Evolutionary conservation across 2,888 invertebrate genomes (phyloP), one percentile per base, ranked within the genome.

Genomic region (Dichetophora obliterata): DNA sequence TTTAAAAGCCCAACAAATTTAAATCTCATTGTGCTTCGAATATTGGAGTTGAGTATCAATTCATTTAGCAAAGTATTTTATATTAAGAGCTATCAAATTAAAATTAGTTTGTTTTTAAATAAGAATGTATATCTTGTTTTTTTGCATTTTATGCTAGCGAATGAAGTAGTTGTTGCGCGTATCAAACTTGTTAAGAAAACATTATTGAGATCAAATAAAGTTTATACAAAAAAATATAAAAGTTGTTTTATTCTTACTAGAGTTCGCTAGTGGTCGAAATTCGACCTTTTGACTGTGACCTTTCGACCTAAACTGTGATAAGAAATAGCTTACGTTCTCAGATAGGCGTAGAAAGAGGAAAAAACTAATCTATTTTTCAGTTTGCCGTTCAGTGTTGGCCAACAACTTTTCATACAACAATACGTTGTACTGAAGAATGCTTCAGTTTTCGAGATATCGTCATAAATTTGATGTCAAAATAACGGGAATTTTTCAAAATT

Each of bases 171-270:
- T 63, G 48, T 50, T 52, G 31, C 31, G 71, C 52, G 63, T 31
- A 50, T 73, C 50, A 82, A 81, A 85, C 83, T 85, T 85, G 85
- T 85, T 85, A 83, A 83, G 82, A 77, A 82, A 83, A 84, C 37
- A 83, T 83, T 82, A 85, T 81, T 79, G 81, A 82, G 80, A 84
- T 82, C 82, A 81, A 85, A 85, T 85, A 83, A 85, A 85, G 63
- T 73, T 73, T 73, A 73, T 73, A 73, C 24, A 57, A 37, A 59
- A 34, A 71, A 22, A 59, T 24, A 19, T 6, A 59, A 27, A 24
- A 19, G 1, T 3, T 6, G 24, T 59, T 27, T 59, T 24, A 24
- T 59, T 19, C 11, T 24, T 9, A n/a, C n/a, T n/a, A n/a, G n/a
- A n/a, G n/a, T n/a, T n/a, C n/a, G n/a, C n/a, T n/a, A n/a, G n/a